phyloP scores from a whole-genome alignment of 2,113 vertebrate species.

The Paratilapia polleni region DNA sequence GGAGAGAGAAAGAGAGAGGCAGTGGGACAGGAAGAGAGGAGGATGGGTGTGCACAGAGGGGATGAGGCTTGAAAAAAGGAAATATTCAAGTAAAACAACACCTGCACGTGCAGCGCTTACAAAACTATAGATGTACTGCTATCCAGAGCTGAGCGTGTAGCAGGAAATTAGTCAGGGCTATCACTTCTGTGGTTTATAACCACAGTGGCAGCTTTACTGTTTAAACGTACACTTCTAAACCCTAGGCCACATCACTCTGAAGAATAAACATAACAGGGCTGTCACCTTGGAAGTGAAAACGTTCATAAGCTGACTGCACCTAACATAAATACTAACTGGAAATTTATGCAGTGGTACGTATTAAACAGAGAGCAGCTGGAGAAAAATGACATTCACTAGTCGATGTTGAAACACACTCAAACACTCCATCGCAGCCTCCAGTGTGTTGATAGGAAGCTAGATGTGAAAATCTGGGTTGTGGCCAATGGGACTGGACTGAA shows the following conservation, averaged over 20 bases:
- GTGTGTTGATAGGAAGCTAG: conserved; percentile 49
- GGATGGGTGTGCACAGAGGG: conserved; percentile 47
- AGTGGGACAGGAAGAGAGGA: conserved; percentile 70
- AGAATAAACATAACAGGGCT: conserved; percentile 3
- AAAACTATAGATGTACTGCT: conserved; percentile 22
- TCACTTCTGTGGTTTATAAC: conserved; percentile 32
- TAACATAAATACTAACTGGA: conserved; percentile 35
- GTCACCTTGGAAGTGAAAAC: conserved; percentile 12
- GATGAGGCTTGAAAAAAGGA: conserved; percentile 49
- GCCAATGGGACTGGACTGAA: conserved; percentile 33
- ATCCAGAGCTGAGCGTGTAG: background rate
- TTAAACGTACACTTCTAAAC: conserved; percentile 29
- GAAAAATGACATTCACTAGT: conserved; percentile 3
- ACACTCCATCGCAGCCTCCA: conserved; percentile 17
- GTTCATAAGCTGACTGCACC: background rate
- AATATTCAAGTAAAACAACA: conserved; percentile 67
- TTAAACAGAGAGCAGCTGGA: conserved; percentile 58
- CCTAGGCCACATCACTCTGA: conserved; percentile 21
- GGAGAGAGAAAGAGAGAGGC: conserved; percentile 68
- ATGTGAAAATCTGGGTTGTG: conserved; percentile 40
- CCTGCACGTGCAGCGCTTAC: conserved; percentile 53
- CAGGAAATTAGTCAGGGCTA: conserved; percentile 11
- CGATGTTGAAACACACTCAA: background rate
- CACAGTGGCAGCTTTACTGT: conserved; percentile 38
- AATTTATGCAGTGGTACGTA: background rate